Base-by-base conservation (phyloP, 2,888 invertebrate genomes). In the Agrochola circellaris region DNA sequence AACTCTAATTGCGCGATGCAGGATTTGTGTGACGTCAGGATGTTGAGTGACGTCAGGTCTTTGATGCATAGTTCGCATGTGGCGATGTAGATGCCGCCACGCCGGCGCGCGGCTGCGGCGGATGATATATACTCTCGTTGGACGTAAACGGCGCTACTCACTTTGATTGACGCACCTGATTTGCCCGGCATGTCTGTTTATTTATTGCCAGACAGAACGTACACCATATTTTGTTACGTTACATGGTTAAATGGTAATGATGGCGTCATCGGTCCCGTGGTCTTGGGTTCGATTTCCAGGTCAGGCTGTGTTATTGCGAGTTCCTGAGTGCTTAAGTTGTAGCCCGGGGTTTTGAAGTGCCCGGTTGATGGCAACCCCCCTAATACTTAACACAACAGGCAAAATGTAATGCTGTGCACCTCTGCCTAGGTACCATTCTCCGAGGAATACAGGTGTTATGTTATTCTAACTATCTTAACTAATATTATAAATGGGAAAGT, bases 101-200 rank as follows among this genome's bases (percentile, higher is more conserved):
- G n/a, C 34, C n/a, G 26, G 17, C 30, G 30, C 30, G 30, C 15
- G 23, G 34, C n/a, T n/a, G n/a, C 73, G 85, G 26, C 56, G 73
- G 48, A 73, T 68, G 81, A 82, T 79, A 5, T 9, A 7, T 38
- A n/a, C 77, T 83, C 76, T 78, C 78, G 84, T 82, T 85, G 82
- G 80, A 71, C 74, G 73, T 65, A 51, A 38, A 66, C 73, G 66
- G 75, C 17, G 34, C 56, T 45, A 66, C 75, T 76, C 72, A 61
- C 83, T 78, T 83, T 87, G 86, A 87, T 83, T 83, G 83, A 83
- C 82, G 68, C 69, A 70, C 73, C 78, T 77, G 83, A 84, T 87
- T 77, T 77, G 73, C 56, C 66, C 30, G 76, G 73, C 42, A 77
- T 79, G 77, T 75, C 75, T 79, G 76, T 83, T 79, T 67, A 81